phyloP scores from a whole-genome alignment of 2,113 vertebrate genomes.

The Gymnarchus niloticus region DNA sequence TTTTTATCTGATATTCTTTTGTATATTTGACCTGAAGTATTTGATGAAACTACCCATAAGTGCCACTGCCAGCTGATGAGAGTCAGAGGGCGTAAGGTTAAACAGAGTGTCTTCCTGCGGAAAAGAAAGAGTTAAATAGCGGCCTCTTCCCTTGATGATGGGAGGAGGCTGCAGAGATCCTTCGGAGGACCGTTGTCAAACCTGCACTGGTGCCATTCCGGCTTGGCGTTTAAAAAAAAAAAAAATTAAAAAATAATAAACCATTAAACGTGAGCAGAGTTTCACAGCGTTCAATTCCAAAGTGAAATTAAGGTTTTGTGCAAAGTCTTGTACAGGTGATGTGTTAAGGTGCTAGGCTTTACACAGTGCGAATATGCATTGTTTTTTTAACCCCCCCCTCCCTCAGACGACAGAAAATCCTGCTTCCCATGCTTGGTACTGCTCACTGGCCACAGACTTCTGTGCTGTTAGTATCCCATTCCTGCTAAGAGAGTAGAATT shows the following conservation, averaged over 20 bases:
- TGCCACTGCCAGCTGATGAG: conserved; percentile 66
- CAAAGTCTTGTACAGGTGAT: conserved; percentile 72
- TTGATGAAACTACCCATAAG: conserved; percentile 57
- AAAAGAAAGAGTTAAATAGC: conserved; percentile 51
- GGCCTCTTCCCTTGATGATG: no score
- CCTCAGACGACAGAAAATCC: conserved; percentile 39
- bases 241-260: no score
- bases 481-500: conserved; percentile 61
- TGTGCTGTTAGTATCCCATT: conserved; percentile 73
- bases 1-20: conserved; percentile 73
- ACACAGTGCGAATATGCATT: conserved; percentile 82
- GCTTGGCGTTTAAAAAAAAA: conserved; percentile 42
- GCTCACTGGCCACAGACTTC: conserved; percentile 71
- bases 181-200: no score
- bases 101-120: conserved; percentile 36
- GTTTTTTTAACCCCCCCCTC: conserved; percentile 24
- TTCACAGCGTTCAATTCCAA: conserved; percentile 86
- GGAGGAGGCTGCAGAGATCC: no score
- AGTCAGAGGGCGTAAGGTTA: conserved; percentile 58
- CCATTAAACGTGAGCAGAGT: conserved; percentile 54
- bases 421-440: conserved; percentile 63
- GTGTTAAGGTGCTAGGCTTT: conserved; percentile 66
- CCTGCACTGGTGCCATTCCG: neutral
- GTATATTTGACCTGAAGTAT: conserved; percentile 62
- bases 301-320: conserved; percentile 70